Base-by-base conservation (phyloP, 2,888 invertebrate species). In the Zygothrica quintamaculata region DNA sequence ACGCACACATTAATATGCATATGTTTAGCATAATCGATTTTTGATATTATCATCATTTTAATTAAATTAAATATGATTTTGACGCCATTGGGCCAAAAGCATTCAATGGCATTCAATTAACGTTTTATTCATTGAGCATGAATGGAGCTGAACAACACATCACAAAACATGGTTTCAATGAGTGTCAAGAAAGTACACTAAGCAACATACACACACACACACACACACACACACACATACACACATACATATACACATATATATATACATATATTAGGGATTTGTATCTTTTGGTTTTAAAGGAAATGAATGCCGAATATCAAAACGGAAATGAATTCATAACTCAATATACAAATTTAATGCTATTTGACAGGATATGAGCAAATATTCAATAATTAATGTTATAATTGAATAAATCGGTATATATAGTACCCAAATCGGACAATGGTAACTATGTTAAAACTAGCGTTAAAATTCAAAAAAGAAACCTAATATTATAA, bases 11-110 rank as follows among this genome's bases (percentile, higher is more conserved):
- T 47, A 22, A 36, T 12, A 25, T 22, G 1, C 6, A 18, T 46
- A 33, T 31, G 46, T 13, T 6, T 15, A 33, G n/a, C 36, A 18
- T 11, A 42, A 11, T 36, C 39, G 43, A 50, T 42, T 66, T 50
- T 48, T 60, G 86, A 86, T 81, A 84, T 67, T 57, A 84, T 84
- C 80, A 65, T 47, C 61, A 72, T 64, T 71, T 84, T 70, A 75
- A 81, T 81, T 81, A 52, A 84, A 81, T 80, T 86, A 68, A 74
- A 68, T 67, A 70, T 55, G 62, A 74, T 68, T 68, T 79, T 71
- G 84, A 50, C 52, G 25, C 33, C 64, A 26, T 22, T 57, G 12
- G 15, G 13, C 25, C 26, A 11, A 22, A 6, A 42, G 48, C 25
- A 29, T 22, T 13, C 48, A 55, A 15, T 15, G 39, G 59, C 48